Evolutionary conservation across 2,888 invertebrate genomes (phyloP), one percentile per base, ranked within the genome.

Genomic region (Drosophila kokeensis): DNA sequence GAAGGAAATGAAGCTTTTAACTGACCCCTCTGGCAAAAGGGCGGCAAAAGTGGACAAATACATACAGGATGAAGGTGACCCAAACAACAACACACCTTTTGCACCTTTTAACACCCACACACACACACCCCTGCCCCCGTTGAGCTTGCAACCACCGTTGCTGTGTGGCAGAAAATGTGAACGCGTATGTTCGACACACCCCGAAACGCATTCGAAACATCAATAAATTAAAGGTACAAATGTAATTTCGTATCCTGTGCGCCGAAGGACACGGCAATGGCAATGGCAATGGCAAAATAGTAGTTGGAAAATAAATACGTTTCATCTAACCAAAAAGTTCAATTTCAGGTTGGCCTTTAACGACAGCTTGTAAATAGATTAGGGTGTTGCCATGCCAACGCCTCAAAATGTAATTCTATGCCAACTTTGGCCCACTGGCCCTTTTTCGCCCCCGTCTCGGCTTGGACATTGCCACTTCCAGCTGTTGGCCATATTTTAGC

Each of bases 211-310:
- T 78, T 83, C 78, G 68, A 82, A 87, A 79, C 81, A 82, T 87
- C 89, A 83, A 89, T 89, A 90, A 90, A 89, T 89, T 89, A 82
- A 83, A 87, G 83, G 69, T 80, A 84, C 81, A 84, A 87, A 89
- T 88, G 87, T 86, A 83, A 85, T 85, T 87, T 81, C 72, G 85
- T 81, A 65, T 75, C 80, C 80, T 64, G 67, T 69, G 64, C 69
- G 42, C 34, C 66, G 66, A 77, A 69, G 60, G 57, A 60, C 62
- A 59, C 38, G 59, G 63, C 63, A 72, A 83, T 69, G 63, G 67
- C 29, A 54, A 55, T n/a, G 21, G 29, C 50, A 32, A 52, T n/a
- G n/a, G 11, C 18, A 1, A 29, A 30, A 6, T 10, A 42, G 29
- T 29, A 40, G 29, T 42, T 40, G 30, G 59, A 69, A 76, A 76